Conservation (phyloP, 2,113 vertebrate genomes). For the Ictalurus punctatus region DNA sequence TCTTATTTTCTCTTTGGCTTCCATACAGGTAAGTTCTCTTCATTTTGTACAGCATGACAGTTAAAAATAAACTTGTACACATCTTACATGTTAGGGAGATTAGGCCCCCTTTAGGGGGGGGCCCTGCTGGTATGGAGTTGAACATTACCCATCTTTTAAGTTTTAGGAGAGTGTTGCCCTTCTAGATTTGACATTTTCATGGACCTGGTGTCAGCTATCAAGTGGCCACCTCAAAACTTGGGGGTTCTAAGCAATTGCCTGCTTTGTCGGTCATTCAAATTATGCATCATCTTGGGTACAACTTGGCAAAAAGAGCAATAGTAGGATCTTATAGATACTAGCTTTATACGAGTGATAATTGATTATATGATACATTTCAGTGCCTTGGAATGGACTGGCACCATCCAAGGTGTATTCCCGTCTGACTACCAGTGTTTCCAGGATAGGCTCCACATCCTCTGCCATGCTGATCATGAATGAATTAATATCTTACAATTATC, state of each 20-base stretch:
- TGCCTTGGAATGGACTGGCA: not conserved
- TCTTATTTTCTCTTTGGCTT: not conserved
- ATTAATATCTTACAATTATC: not conserved
- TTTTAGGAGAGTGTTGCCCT: not conserved
- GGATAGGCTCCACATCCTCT: not conserved
- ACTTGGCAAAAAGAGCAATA: not conserved
- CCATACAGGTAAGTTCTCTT: not conserved
- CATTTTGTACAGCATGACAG: not conserved
- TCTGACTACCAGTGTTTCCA: not conserved
- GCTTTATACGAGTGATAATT: not conserved
- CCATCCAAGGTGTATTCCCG: not conserved
- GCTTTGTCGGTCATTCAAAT: not conserved
- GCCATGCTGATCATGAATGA: not conserved
- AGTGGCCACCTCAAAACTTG: not conserved
- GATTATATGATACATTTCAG: not conserved
- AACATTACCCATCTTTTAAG: not conserved
- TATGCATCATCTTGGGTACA: not conserved
- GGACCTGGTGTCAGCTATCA: not conserved
- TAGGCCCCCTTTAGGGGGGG: not conserved
- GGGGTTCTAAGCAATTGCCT: not conserved
- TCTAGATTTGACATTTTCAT: not conserved
- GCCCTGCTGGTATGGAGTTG: not conserved
- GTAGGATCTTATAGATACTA: not conserved
- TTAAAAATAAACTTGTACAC: not conserved
- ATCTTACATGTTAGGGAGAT: not conserved